A percentile compares a stretch with the other conserved stretches of the same genome.
Conservation (phyloP, 2,888 invertebrate species). For the Anticlea derivata region DNA sequence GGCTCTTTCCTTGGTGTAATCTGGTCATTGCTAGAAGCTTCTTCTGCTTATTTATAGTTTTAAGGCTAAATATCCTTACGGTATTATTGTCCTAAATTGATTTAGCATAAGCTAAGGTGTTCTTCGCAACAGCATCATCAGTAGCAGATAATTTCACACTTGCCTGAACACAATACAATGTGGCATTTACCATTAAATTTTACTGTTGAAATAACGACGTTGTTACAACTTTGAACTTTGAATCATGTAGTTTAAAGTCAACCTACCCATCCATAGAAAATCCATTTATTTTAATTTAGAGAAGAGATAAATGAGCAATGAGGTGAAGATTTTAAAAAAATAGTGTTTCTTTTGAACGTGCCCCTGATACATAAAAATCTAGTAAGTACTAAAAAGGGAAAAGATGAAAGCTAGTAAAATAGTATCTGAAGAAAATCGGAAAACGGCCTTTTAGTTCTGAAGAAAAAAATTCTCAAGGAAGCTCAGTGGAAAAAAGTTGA, state of each 20-base stretch:
- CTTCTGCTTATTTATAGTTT: too few relatives aligned
- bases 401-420: background rate
- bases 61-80: too few relatives aligned
- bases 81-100: background rate
- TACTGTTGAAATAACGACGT: conserved; percentile 5
- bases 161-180: conserved; percentile 61
- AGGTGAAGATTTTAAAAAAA: conserved; percentile 44
- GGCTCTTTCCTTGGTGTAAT: too few relatives aligned
- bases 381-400: too few relatives aligned
- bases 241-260: background rate
- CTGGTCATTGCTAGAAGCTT: too few relatives aligned
- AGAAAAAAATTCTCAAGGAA: conserved; percentile 58
- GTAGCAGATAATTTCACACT: conserved; percentile 52
- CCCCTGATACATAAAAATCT: too few relatives aligned
- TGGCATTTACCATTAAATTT: conserved; percentile 21
- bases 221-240: conserved; percentile 14
- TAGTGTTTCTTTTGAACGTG: too few relatives aligned
- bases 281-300: too few relatives aligned
- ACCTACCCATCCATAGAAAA: conserved; percentile 4
- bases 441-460: conserved; percentile 38
- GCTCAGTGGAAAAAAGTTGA: conserved; percentile 40
- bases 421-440: background rate
- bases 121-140: conserved; percentile 29
- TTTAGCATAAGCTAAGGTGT: conserved; percentile 1
- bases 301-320: conserved; percentile 45